phyloP scores from a whole-genome alignment of 2,888 invertebrate genomes.

The Hyposoter dolosus region DNA sequence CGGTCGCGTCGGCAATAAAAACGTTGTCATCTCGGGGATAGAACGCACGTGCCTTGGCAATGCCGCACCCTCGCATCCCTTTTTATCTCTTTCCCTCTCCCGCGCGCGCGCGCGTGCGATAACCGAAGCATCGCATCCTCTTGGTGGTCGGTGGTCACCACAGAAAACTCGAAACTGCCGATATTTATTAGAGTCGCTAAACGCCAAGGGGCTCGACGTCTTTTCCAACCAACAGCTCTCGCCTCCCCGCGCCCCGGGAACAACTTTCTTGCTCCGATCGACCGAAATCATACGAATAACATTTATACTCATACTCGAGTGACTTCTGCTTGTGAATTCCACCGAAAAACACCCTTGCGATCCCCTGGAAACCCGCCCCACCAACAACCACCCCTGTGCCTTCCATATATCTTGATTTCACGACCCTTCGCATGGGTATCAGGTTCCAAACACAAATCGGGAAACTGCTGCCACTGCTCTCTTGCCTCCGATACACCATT shows the following conservation, averaged over 20 bases:
- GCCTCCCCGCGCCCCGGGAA: background rate
- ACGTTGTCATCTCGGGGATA: conserved; percentile 78
- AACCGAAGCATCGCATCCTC: background rate
- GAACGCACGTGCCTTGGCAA: conserved; percentile 76
- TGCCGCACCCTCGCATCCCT: conserved; percentile 63
- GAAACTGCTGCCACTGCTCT: conserved; percentile 75
- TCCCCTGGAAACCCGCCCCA: background rate
- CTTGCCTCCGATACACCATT: conserved; percentile 67
- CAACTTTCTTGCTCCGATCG: conserved; percentile 14
- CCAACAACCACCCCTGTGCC: conserved; percentile 64
- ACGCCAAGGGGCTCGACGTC: conserved; percentile 41
- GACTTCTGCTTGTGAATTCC: conserved; percentile 33
- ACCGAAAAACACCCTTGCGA: conserved; percentile 52
- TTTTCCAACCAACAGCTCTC: no score
- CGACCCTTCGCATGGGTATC: conserved; percentile 84
- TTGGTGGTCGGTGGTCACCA: conserved; percentile 27
- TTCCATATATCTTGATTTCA: conserved; percentile 84
- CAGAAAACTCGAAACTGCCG: conserved; percentile 70
- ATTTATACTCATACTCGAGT: conserved; percentile 28
- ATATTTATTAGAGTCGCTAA: conserved; percentile 80
- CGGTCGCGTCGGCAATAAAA: conserved; percentile 80
- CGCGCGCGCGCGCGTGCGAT: no score
- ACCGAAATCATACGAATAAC: conserved; percentile 41
- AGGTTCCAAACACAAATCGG: conserved; percentile 83
- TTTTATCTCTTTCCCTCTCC: conserved; percentile 30